Evolutionary conservation across 1,140 invertebrate genomes (phyloP).

Genomic region (Anoplolepis gracilipes): DNA sequence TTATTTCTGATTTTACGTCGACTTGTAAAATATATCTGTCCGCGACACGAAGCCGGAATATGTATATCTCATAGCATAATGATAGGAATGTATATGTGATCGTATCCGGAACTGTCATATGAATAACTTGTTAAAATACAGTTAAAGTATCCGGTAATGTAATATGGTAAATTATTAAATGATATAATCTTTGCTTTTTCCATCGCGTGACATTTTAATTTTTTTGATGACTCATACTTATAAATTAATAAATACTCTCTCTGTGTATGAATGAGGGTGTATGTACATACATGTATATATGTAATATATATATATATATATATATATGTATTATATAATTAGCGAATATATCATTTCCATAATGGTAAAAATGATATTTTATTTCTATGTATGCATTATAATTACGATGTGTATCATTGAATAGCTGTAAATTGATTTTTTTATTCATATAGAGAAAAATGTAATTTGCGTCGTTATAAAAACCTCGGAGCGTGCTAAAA

Average conservation of each 20-base stretch:
- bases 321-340: too few relatives aligned
- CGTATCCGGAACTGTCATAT: constrained; percentile 11
- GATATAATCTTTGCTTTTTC: background rate
- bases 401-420: background rate
- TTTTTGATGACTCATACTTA: background rate
- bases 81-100: background rate
- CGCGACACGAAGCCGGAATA: background rate
- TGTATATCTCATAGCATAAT: background rate
- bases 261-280: too few relatives aligned
- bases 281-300: too few relatives aligned
- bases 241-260: too few relatives aligned
- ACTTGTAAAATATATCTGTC: constrained; percentile 31
- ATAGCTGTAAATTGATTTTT: background rate
- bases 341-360: too few relatives aligned
- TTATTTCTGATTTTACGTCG: constrained; percentile 7
- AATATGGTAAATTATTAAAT: constrained; percentile 21
- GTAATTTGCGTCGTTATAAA: background rate
- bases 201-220: background rate
- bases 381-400: background rate
- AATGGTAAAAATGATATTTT: too few relatives aligned
- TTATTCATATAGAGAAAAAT: background rate
- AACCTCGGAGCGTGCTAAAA: background rate
- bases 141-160: background rate
- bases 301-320: background rate
- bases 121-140: constrained; percentile 24